Evolutionary conservation across 2,797 vertebrate species (phyloP), one percentile per base, ranked within the genome.

Genomic region (Sternarchorhynchus goeldii): DNA sequence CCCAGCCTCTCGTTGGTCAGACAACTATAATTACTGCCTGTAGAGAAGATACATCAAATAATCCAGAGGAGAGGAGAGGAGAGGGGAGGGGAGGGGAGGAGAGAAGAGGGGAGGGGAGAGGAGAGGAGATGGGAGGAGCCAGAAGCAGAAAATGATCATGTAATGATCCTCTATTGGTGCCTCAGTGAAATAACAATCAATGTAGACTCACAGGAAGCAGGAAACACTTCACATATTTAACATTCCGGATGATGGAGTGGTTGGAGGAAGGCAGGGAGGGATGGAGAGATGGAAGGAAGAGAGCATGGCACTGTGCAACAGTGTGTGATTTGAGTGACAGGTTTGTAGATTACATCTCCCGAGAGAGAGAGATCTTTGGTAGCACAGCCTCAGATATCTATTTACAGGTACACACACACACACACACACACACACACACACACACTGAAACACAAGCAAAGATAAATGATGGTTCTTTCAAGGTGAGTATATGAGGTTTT

Each of bases 361-460:
- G 78, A 75, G 66, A 80, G 78, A 80, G 78, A 65, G 59, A 34
- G 78, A 76, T 80, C 73, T 75, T 75, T 76, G 66, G 58, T 71
- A 76, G 66, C 3, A 3, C 62, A 17, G 53, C 45, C 17, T 73
- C 68, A 55, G 70, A 21, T 68, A 76, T 73, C n/a, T 18, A 63
- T 59, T 72, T 32, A 67, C 21, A 60, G 50, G 50, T 70, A 20
- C 56, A 3, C 21, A 57, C 39, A 63, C 45, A 45, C 36, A 78
- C 34, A 56, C 29, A 56, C 57, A 72, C 57, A 73, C 25, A 64
- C 56, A 59, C 7, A 45, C 41, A 7, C 34, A 7, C 34, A 45
- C 41, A 50, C 45, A 50, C 8, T 12, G 10, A 16, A 56, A 32
- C 45, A 50, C 45, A 50, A 12, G 14, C 45, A 50, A 50, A 18